phyloP scores from a whole-genome alignment of 2,888 invertebrate genomes.

The Opisthograptis luteolata region DNA sequence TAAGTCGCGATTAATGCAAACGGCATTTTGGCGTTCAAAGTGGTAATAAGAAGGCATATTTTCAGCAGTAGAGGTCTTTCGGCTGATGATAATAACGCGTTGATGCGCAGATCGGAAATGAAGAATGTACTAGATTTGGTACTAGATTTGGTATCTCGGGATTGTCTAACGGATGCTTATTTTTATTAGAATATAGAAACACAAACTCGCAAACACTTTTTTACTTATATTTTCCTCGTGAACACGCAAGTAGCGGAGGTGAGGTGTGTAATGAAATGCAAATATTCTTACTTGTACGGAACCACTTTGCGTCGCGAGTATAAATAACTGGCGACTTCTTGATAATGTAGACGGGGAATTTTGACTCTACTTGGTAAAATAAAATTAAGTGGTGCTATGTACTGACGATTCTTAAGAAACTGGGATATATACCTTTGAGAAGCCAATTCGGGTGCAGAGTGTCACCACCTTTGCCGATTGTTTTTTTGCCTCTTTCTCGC shows the following conservation, averaged over 20 bases:
- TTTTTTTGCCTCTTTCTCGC: too few relatives aligned
- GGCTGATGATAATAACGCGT: too few relatives aligned
- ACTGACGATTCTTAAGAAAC: neutral
- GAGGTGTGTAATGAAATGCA: conserved; percentile 68
- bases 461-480: too few relatives aligned
- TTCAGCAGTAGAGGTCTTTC: too few relatives aligned
- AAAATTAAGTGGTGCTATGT: neutral
- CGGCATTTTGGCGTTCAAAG: too few relatives aligned
- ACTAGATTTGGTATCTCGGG: too few relatives aligned
- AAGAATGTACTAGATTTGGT: too few relatives aligned
- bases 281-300: conserved; percentile 61
- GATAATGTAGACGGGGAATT: conserved; percentile 22
- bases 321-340: conserved; percentile 58
- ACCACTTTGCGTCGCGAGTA: conserved; percentile 52
- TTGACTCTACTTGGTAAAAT: conserved; percentile 27
- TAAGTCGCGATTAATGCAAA: too few relatives aligned
- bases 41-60: too few relatives aligned
- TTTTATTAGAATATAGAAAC: neutral
- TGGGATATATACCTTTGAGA: neutral
- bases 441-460: too few relatives aligned
- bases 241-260: conserved; percentile 38
- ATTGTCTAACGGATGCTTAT: too few relatives aligned
- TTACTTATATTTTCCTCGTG: conserved; percentile 17
- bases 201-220: neutral
- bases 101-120: too few relatives aligned